These are phyloP conservation scores for Hirtodrosophila cameraria DNA, from an alignment of 2,888 invertebrate species.

Conservation along the genomic window DNA sequence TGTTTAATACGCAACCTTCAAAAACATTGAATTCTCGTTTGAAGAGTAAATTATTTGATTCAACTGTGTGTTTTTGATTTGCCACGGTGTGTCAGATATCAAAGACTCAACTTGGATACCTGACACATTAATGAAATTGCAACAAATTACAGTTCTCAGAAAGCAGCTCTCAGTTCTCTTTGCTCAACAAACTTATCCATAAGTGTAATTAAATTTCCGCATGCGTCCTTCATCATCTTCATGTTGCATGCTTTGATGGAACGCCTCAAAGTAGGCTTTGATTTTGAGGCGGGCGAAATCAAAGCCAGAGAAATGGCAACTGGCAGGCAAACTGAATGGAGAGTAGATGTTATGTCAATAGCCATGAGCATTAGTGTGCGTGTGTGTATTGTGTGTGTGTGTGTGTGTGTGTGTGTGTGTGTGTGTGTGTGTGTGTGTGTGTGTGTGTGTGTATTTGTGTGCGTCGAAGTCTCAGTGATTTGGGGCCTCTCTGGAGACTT, in stretches of 20 bases:
- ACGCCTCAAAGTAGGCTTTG: slow-evolving; percentile 56
- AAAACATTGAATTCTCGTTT: too few species aligned
- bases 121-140: slow-evolving; percentile 48
- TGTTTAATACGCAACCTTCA: too few species aligned
- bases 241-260: slow-evolving; percentile 26
- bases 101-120: slow-evolving; percentile 19
- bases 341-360: slow-evolving; percentile 46
- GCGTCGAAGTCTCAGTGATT: slow-evolving; percentile 22
- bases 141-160: slow-evolving; percentile 11
- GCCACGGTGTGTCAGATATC: slow-evolving; percentile 24
- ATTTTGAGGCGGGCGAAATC: slow-evolving; percentile 60
- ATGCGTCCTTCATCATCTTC: slow-evolving; percentile 21
- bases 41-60: neutral
- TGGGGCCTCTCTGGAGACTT: slow-evolving; percentile 44
- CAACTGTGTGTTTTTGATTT: neutral
- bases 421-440: slow-evolving; percentile 11
- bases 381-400: too few species aligned
- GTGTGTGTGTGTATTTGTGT: slow-evolving; percentile 16
- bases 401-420: neutral
- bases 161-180: neutral
- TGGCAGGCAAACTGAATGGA: too few species aligned
- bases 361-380: slow-evolving; percentile 27
- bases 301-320: slow-evolving; percentile 32
- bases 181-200: slow-evolving; percentile 40
- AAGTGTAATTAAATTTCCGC: slow-evolving; percentile 72